A percentile compares a stretch with the other conserved stretches of the same genome.
phyloP scores from a whole-genome alignment of 2,113 vertebrate species.

The Lophura nycthemera region DNA sequence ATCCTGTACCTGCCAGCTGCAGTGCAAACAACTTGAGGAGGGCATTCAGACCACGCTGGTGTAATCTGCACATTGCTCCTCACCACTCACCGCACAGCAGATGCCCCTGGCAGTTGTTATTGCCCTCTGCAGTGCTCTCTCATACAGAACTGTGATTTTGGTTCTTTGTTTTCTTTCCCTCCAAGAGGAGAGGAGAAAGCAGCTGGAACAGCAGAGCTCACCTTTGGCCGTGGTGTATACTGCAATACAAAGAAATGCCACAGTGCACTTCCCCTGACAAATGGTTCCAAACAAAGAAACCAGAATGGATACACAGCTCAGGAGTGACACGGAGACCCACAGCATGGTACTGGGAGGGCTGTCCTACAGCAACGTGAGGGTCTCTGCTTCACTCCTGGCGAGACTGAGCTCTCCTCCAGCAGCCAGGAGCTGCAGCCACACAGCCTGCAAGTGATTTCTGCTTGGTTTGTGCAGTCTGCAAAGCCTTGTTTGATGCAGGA shows the following conservation, averaged over 20 bases:
- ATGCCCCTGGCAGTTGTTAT: too few species aligned
- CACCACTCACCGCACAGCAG: rapidly evolving
- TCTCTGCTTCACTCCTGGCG: rapidly evolving
- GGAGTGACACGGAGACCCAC: not conserved
- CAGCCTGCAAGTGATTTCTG: not conserved
- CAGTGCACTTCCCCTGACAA: rapidly evolving
- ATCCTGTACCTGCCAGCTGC: not conserved
- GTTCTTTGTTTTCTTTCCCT: not conserved
- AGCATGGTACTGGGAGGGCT: too few species aligned
- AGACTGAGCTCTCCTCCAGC: not conserved
- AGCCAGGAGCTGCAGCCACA: not conserved
- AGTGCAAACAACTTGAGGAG: rapidly evolving
- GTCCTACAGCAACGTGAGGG: rapidly evolving
- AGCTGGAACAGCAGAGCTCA: not conserved
- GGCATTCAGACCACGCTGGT: rapidly evolving
- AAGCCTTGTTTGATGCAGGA: not conserved
- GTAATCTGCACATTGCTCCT: not conserved
- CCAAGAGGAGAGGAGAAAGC: not conserved
- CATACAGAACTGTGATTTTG: rapidly evolving
- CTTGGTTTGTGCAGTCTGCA: not conserved
- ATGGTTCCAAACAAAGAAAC: too few species aligned
- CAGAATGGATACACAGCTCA: rapidly evolving
- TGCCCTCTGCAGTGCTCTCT: not conserved
- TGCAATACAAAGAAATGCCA: rapidly evolving
- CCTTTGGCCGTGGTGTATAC: not conserved